Evolutionary conservation across 1,140 invertebrate species (phyloP).

Genomic region (Procambarus clarkii): DNA sequence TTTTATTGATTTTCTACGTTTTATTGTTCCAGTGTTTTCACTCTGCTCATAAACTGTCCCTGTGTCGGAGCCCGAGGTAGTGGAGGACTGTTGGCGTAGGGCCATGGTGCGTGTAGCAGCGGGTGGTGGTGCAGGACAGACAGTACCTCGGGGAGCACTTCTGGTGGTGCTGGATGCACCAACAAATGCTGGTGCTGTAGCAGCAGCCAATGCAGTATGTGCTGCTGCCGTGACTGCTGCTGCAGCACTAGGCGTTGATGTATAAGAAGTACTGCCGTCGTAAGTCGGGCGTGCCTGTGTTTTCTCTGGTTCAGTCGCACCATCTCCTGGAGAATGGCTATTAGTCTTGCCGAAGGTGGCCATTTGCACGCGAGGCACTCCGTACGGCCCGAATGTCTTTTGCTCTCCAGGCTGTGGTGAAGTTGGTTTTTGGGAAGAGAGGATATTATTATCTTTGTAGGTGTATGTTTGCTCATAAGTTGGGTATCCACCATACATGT

Average conservation of each 20-base stretch:
- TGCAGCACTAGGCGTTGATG: neutral
- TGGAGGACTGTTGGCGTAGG: conserved; percentile 46
- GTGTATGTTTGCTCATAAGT: conserved; percentile 50
- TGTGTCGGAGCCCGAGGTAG: conserved; percentile 56
- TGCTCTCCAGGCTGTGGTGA: conserved; percentile 5
- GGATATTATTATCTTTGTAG: conserved; percentile 32
- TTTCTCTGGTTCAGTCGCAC: conserved; percentile 2
- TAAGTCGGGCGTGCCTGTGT: conserved; percentile 11
- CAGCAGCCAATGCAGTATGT: conserved; percentile 52
- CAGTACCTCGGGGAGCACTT: conserved; percentile 1
- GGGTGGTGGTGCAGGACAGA: neutral
- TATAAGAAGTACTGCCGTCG: neutral
- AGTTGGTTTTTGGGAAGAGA: conserved; percentile 8
- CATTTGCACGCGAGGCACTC: conserved; percentile 47
- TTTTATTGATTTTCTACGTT: conserved; percentile 59
- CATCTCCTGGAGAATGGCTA: conserved; percentile 22
- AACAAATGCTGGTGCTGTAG: conserved; percentile 61
- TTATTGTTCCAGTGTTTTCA: conserved; percentile 71
- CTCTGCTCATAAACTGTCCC: conserved; percentile 67
- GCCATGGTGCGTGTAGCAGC: conserved; percentile 36
- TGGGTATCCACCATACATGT: conserved; percentile 44
- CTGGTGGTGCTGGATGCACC: conserved; percentile 30
- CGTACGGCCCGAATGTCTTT: conserved; percentile 57
- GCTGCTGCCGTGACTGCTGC: conserved; percentile 39
- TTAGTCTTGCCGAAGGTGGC: conserved; percentile 66